phyloP scores from a whole-genome alignment of 1,140 invertebrate species.

The Hormaphis cornu region DNA sequence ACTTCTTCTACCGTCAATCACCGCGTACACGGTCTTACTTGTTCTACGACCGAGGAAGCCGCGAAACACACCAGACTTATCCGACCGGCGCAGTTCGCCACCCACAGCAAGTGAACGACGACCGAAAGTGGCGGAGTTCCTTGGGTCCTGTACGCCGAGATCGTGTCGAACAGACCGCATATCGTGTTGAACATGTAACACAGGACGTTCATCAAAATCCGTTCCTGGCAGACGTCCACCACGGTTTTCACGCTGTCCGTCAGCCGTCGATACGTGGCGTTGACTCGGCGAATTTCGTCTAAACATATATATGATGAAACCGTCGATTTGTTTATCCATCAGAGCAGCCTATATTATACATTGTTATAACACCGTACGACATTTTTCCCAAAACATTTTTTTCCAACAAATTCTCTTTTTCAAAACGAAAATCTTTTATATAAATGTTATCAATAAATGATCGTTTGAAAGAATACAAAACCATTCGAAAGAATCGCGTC shows the following conservation, averaged over 20 bases:
- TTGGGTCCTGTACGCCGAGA: constrained; percentile 3
- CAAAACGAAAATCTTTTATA: too few relatives aligned
- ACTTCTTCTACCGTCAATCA: neutral
- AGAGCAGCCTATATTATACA: too few relatives aligned
- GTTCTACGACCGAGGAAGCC: constrained; percentile 4
- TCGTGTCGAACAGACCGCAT: constrained; percentile 17
- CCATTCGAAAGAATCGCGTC: too few relatives aligned
- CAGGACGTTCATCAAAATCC: neutral
- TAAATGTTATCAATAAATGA: too few relatives aligned
- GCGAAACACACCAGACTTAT: constrained; percentile 17
- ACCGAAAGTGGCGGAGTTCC: neutral
- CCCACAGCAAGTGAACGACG: constrained; percentile 1
- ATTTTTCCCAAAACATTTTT: too few relatives aligned
- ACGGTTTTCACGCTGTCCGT: neutral
- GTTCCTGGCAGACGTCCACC: neutral
- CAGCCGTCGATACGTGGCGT: neutral
- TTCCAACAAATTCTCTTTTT: too few relatives aligned
- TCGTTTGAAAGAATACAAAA: too few relatives aligned
- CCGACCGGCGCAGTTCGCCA: neutral
- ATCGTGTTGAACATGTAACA: constrained; percentile 29
- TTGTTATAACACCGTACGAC: too few relatives aligned
- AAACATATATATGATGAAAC: too few relatives aligned
- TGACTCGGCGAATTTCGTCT: neutral
- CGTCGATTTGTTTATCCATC: too few relatives aligned
- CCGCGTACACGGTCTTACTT: too few relatives aligned